Evolutionary conservation across 2,888 invertebrate genomes (phyloP).

Genomic region (Ditula angustiorana): DNA sequence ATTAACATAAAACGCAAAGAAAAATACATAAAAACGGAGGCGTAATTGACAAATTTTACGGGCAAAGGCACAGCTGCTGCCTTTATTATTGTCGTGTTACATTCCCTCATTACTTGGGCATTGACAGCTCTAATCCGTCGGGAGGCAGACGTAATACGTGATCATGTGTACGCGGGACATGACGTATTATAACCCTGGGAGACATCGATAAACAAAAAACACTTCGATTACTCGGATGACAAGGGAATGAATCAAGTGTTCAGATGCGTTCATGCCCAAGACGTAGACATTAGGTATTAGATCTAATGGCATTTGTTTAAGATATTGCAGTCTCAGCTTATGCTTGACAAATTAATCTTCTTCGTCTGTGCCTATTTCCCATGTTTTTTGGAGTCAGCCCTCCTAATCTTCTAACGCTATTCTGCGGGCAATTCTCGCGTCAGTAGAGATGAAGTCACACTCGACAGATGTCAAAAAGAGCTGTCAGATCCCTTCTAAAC

Average conservation of each 20-base stretch:
- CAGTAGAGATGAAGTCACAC: too few relatives aligned
- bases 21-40: conserved; percentile 22
- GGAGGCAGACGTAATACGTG: conserved; percentile 81
- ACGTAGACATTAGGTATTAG: too few relatives aligned
- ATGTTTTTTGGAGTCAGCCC: too few relatives aligned
- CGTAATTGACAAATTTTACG: conserved; percentile 39
- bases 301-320: too few relatives aligned
- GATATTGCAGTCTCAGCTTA: too few relatives aligned
- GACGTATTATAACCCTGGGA: conserved; percentile 79
- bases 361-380: too few relatives aligned
- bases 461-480: too few relatives aligned
- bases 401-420: too few relatives aligned
- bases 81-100: conserved; percentile 78
- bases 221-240: conserved; percentile 50
- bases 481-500: too few relatives aligned
- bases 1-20: conserved; percentile 23
- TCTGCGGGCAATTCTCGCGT: too few relatives aligned
- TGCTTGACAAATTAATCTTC: too few relatives aligned
- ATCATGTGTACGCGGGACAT: conserved; percentile 56
- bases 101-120: conserved; percentile 80
- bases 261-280: neutral
- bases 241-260: conserved; percentile 23
- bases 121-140: conserved; percentile 79
- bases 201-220: conserved; percentile 71
- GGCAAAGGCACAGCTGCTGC: conserved; percentile 61